Evolutionary conservation across 2,113 vertebrate species (phyloP), one percentile per base, ranked within the genome.

Genomic region (Erythrocebus patas): DNA sequence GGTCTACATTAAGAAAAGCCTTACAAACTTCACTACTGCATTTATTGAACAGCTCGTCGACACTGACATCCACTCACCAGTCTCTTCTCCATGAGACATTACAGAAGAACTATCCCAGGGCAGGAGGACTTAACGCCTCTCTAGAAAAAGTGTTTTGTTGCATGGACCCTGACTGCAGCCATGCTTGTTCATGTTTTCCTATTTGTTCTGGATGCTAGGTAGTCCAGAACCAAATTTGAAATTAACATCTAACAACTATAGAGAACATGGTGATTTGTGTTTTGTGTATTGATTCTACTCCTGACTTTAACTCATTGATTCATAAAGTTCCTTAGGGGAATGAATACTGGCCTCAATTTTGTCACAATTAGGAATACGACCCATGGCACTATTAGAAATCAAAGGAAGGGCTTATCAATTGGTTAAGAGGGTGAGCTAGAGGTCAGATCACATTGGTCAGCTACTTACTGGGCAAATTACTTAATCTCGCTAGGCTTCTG

Each of bases 41-140:
- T 40, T 17, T 83, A 52, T 3, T 2, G 6, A 70, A 68, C 55
- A 16, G 43, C 32, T n/a, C 48, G 50, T 12, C 5, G 32, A 52
- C n/a, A 9, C 18, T 48, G 22, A 1, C 0, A 14, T 23, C 4
- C 6, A 73, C 14, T 43, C 45, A 25, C 10, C 8, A 25, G 43
- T 48, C 78, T 93, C 70, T 86, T 38, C 48, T 30, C 17, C 3
- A 5, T 8, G n/a, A 52, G 52, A 80, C 5, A 5, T 14, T 0
- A 4, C 18, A 9, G 73, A 70, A 93, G 88, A 50, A 59, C 25
- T 5, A 3, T 7, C 20, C 79, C 40, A 32, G 0, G 12, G 8
- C n/a, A 12, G 16, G 38, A 79, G 48, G 45, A 68, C 20, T 32
- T 0, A 55, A 55, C 0, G 7, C 27, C n/a, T 78, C 40, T 59